Conservation (phyloP, 2,113 vertebrate species). For the Chroicocephalus ridibundus region DNA sequence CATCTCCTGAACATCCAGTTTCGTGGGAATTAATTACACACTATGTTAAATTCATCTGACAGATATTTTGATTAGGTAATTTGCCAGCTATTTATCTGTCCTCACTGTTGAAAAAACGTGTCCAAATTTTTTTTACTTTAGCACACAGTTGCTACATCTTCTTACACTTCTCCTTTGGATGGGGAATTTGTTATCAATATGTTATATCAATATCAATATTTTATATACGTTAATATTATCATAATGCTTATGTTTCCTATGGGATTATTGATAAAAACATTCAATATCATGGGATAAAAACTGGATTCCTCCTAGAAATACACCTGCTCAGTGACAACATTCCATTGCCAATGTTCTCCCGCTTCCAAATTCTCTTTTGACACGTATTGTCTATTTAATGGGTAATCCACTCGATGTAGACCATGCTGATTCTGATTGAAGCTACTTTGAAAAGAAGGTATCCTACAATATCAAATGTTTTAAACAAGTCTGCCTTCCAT, state of each 20-base stretch:
- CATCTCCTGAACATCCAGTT: background rate
- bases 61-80: background rate
- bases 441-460: background rate
- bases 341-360: background rate
- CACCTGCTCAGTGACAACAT: background rate
- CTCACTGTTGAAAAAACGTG: background rate
- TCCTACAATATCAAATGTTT: background rate
- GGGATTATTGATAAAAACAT: background rate
- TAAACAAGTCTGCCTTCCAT: background rate
- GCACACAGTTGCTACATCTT: background rate
- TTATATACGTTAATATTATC: background rate
- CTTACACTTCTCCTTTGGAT: background rate
- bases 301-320: background rate
- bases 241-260: background rate
- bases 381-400: background rate
- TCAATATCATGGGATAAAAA: background rate
- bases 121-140: background rate
- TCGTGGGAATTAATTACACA: background rate
- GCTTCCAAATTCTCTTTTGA: background rate
- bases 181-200: background rate
- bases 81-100: background rate
- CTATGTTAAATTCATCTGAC: background rate
- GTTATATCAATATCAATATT: background rate
- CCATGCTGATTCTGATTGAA: background rate
- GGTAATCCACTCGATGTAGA: background rate